phyloP scores from a whole-genome alignment of 2,113 vertebrate genomes.

The Aptenodytes forsteri region DNA sequence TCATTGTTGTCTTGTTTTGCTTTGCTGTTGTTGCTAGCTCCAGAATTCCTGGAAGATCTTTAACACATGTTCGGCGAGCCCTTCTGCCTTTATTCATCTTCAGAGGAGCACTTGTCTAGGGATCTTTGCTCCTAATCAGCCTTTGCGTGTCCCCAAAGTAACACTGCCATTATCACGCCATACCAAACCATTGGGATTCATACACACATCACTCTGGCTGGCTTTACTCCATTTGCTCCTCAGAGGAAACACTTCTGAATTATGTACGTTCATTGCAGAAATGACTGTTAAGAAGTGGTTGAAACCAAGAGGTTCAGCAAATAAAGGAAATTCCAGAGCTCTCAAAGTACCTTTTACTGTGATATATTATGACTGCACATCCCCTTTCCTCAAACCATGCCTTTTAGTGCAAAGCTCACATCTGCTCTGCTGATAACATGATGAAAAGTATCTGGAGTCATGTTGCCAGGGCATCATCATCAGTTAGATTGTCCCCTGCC shows the following conservation, averaged over 20 bases:
- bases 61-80: accelerated
- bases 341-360: not conserved
- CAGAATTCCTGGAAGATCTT: not conserved
- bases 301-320: not conserved
- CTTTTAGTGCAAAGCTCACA: not conserved
- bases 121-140: not conserved
- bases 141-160: accelerated
- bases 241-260: not conserved
- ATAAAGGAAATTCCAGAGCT: not conserved
- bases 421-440: not conserved
- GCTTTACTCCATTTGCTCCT: not conserved
- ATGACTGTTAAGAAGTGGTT: not conserved
- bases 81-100: not conserved
- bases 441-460: not conserved
- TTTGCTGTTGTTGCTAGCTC: not conserved
- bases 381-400: not conserved
- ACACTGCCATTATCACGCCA: accelerated
- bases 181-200: not conserved
- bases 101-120: not conserved
- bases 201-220: not conserved
- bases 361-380: not conserved
- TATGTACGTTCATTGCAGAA: not conserved
- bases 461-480: not conserved
- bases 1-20: not conserved
- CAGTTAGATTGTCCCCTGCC: not conserved